Conservation (phyloP, 2,797 vertebrate genomes). For the Microctenopoma steveboyesi region DNA sequence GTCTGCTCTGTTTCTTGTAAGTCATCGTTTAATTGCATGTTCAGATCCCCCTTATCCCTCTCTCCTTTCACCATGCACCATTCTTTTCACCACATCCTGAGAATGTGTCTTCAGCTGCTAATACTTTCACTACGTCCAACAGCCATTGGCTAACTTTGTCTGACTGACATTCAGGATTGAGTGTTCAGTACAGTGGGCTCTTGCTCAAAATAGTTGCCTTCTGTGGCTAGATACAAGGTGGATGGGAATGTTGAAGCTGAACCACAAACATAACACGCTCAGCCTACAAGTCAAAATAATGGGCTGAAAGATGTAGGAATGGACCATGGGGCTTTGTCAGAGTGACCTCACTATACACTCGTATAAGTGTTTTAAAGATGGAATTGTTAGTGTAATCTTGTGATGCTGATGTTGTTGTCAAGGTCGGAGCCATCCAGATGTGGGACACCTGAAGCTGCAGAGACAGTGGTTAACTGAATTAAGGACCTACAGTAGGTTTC, state of each 20-base stretch:
- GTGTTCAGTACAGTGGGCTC: background rate
- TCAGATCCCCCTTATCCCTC: constrained; percentile 1
- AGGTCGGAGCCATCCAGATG: constrained; percentile 2
- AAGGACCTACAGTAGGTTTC: constrained; percentile 21
- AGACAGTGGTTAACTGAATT: constrained; percentile 17
- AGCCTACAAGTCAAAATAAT: background rate
- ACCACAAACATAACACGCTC: background rate
- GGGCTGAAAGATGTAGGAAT: background rate
- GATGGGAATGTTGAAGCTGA: background rate
- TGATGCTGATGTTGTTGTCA: constrained; percentile 21
- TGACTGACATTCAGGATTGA: background rate
- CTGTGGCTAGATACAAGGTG: background rate
- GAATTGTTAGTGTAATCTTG: constrained; percentile 15
- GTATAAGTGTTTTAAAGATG: background rate
- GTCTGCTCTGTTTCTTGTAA: constrained; percentile 1
- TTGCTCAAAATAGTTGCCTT: background rate
- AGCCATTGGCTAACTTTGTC: too few species aligned
- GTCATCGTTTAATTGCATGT: background rate
- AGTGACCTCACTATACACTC: background rate
- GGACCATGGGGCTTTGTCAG: too few species aligned
- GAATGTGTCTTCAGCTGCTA: background rate
- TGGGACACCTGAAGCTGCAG: constrained; percentile 36
- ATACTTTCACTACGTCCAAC: background rate
- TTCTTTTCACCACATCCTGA: background rate
- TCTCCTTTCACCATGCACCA: background rate